Percentiles rank a stretch among this genome's conserved stretches.
Conservation (phyloP, 2,888 invertebrate genomes). For the Archips xylosteana region DNA sequence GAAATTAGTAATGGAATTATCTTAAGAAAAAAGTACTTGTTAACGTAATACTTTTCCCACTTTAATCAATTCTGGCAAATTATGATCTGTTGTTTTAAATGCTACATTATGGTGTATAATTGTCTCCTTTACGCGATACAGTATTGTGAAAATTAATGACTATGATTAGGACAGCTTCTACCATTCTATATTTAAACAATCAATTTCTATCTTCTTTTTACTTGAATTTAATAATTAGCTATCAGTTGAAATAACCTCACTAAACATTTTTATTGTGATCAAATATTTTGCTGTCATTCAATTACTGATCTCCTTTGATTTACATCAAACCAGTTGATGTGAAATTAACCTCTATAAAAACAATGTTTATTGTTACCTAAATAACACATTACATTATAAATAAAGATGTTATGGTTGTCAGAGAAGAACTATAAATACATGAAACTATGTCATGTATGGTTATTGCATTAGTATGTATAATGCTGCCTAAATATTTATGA, state of each 20-base stretch:
- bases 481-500: neutral
- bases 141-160: neutral
- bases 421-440: neutral
- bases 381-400: neutral
- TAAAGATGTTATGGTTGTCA: neutral
- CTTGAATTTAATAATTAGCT: neutral
- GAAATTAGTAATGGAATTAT: conserved; percentile 23
- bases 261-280: neutral
- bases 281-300: neutral
- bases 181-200: neutral
- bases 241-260: neutral
- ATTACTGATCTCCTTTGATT: neutral
- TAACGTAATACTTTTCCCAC: conserved; percentile 12
- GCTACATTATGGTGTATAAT: neutral
- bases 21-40: neutral
- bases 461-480: neutral
- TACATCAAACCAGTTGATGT: neutral
- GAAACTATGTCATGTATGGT: neutral
- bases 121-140: neutral
- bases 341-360: neutral
- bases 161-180: conserved; percentile 1
- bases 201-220: neutral
- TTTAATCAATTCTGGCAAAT: neutral
- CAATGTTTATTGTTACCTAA: neutral
- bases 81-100: neutral